Evolutionary conservation across 2,888 invertebrate genomes (phyloP), one percentile per base, ranked within the genome.

Genomic region (Lamellibrachia columna): DNA sequence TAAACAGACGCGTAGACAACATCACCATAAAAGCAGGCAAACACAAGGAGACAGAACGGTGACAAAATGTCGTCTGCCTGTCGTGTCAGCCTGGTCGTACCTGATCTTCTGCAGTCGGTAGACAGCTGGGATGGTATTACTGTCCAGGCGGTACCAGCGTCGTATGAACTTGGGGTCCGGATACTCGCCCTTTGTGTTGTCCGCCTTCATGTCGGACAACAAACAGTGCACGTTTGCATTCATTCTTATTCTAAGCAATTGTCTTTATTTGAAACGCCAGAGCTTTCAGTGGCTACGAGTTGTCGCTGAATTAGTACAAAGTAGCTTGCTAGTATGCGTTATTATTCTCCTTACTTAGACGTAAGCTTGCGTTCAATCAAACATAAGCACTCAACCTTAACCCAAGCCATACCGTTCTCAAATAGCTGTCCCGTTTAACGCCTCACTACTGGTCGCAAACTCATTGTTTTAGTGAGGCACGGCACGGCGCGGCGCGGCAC

Each of bases 71-170:
- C 22, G 75, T 22, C 15, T 75, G 22, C 75, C 75, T 15, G 75
- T 22, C 8, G 0, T 55, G 4, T 55, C 90, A n/a, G 3, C 9
- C 91, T 9, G 90, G 8, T 91, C 92, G 28, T 15, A 94, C 94
- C 94, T 94, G 91, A 94, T 93, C 6, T 91, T 91, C 90, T 94
- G 93, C 8, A 94, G 93, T n/a, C 92, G 60, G 91, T 93, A 94
- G 22, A 93, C 93, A 0, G 93, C 58, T 0, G 93, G 94, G 7
- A 92, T 60, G 4, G 91, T 53, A 53, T 94, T 94, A 3, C 92
- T 90, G 75, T 94, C 94, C 93, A 94, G 90, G 7, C 90, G 90
- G 90, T 93, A 94, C 94, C 94, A 94, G 8, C 91, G 28, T 55
- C 58, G 22, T 53, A 94, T 28, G 90, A 94, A 75, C 22, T 40